Evolutionary conservation across 2,113 vertebrate genomes (phyloP).

Genomic region (Dascyllus trimaculatus): DNA sequence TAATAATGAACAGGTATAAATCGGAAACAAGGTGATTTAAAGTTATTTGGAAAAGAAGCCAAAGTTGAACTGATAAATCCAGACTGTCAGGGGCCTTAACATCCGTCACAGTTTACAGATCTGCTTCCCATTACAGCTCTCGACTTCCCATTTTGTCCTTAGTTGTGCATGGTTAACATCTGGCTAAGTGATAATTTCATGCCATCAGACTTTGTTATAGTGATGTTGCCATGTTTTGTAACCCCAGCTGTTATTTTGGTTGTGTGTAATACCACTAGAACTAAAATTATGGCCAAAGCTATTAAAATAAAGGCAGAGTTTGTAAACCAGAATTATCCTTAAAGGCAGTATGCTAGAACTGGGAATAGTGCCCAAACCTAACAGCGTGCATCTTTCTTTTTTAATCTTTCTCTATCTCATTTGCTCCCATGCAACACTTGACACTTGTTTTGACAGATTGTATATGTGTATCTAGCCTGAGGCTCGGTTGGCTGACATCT

Average conservation of each 20-base stretch:
- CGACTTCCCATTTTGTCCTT: too few species aligned
- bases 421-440: constrained; percentile 34
- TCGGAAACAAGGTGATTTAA: too few species aligned
- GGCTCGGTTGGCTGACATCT: constrained; percentile 60
- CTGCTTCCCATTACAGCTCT: too few species aligned
- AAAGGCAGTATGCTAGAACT: neutral
- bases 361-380: neutral
- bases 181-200: too few species aligned
- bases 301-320: neutral
- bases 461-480: constrained; percentile 27
- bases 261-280: neutral
- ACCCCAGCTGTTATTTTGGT: neutral
- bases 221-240: too few species aligned
- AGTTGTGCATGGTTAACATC: too few species aligned
- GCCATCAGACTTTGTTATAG: too few species aligned
- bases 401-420: neutral
- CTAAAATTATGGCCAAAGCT: neutral
- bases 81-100: too few species aligned
- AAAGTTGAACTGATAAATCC: too few species aligned
- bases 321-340: neutral
- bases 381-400: neutral
- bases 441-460: constrained; percentile 41
- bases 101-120: too few species aligned
- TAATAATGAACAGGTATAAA: too few species aligned
- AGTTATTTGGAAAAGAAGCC: too few species aligned